Evolutionary conservation across 1,140 invertebrate genomes (phyloP).

Genomic region (Drosophila tropicalis): DNA sequence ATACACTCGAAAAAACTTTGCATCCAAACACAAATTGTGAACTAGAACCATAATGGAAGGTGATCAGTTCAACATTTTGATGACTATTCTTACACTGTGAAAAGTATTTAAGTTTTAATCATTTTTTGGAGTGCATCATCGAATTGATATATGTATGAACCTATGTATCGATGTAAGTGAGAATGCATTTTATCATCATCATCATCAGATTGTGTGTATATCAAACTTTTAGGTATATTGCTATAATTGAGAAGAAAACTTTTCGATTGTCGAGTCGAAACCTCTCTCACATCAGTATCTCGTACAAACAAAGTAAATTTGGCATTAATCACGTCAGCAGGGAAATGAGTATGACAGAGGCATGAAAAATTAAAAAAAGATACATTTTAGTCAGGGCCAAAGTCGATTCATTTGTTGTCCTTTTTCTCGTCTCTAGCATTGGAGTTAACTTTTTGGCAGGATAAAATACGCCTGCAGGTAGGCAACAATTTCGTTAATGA

Average conservation of each 20-base stretch:
- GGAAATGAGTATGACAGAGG: background rate
- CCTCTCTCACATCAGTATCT: background rate
- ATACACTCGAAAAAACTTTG: constrained; percentile 4
- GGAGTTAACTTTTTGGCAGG: constrained; percentile 6
- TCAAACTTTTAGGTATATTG: background rate
- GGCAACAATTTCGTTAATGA: constrained; percentile 48
- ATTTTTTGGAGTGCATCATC: no score
- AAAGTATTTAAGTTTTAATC: no score
- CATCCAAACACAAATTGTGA: no score
- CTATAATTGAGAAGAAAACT: constrained; percentile 5
- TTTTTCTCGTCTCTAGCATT: background rate
- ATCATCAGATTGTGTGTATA: background rate
- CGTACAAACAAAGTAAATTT: background rate
- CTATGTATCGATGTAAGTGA: background rate
- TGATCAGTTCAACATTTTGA: no score
- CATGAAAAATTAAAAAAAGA: background rate
- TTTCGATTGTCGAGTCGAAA: background rate
- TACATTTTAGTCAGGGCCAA: background rate
- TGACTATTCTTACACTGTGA: no score
- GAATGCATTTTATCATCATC: background rate
- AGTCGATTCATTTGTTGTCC: background rate
- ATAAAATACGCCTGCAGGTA: constrained; percentile 37
- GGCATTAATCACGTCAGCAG: constrained; percentile 6
- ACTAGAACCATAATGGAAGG: no score
- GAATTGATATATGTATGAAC: background rate